phyloP scores from a whole-genome alignment of 2,113 vertebrate genomes.

The Actenoides hombroni region DNA sequence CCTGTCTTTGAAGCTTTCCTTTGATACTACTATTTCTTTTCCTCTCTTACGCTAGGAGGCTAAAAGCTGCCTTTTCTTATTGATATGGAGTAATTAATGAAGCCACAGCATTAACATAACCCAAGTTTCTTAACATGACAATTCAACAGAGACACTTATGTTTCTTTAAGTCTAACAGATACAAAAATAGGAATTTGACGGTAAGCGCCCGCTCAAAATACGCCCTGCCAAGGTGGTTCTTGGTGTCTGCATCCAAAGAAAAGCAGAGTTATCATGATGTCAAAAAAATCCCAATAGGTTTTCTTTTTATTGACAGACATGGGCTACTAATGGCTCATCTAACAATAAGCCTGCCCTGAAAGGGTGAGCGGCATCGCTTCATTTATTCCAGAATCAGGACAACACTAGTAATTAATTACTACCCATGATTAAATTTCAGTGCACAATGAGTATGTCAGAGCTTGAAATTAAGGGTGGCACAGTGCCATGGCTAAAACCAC shows the following conservation, averaged over 20 bases:
- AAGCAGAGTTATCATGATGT: not conserved
- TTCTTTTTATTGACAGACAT: not conserved
- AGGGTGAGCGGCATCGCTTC: not conserved
- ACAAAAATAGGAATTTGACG: not conserved
- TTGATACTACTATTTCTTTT: slow-evolving; percentile 90
- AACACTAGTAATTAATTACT: not conserved
- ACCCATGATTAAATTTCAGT: not conserved
- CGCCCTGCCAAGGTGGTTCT: not conserved
- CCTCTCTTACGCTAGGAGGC: slow-evolving; percentile 73
- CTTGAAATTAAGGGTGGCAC: not conserved
- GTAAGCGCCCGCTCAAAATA: not conserved
- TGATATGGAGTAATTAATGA: slow-evolving; percentile 80
- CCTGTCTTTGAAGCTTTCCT: slow-evolving; percentile 96
- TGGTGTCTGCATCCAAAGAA: not conserved
- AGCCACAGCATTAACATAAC: slow-evolving; percentile 75
- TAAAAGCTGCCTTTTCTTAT: slow-evolving; percentile 75
- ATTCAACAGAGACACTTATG: slow-evolving; percentile 47
- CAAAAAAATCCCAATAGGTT: not conserved
- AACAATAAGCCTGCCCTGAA: not conserved
- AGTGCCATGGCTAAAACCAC: not conserved
- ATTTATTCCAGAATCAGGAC: not conserved
- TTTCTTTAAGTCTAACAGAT: slow-evolving; percentile 22
- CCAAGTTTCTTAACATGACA: slow-evolving; percentile 64
- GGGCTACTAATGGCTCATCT: not conserved
- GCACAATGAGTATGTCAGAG: not conserved